A percentile compares a stretch with the other conserved stretches of the same genome.
phyloP scores from a whole-genome alignment of 2,888 invertebrate genomes.

The Melanotus villosus region DNA sequence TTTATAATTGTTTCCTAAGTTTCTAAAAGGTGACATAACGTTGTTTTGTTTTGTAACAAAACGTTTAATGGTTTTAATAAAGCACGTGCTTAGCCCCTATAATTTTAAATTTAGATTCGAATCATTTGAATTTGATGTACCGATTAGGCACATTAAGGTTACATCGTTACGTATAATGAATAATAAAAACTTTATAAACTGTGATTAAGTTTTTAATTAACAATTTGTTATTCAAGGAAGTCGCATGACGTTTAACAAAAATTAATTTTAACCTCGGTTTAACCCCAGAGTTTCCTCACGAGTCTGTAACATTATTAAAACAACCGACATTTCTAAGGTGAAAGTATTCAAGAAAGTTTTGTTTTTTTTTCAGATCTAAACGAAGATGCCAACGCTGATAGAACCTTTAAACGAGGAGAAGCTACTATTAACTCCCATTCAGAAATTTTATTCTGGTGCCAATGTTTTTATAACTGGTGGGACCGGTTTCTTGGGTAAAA shows the following conservation, averaged over 20 bases:
- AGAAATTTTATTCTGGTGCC: conserved; percentile 63
- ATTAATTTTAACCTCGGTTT: no score
- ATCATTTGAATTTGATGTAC: no score
- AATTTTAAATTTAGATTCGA: no score
- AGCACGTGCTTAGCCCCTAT: no score
- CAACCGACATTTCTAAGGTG: neutral
- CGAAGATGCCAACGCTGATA: conserved; percentile 34
- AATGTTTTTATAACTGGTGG: conserved; percentile 66
- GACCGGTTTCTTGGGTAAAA: conserved; percentile 73
- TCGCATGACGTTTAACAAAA: no score
- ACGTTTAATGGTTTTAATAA: neutral
- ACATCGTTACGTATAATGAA: no score
- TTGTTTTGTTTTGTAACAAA: neutral
- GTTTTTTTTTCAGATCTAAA: neutral
- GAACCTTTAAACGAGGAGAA: conserved; percentile 31
- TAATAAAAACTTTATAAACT: no score
- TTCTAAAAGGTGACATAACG: conserved; percentile 30
- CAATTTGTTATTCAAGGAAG: no score
- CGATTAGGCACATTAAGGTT: no score
- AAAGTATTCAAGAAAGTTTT: conserved; percentile 10
- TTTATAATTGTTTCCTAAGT: conserved; percentile 24
- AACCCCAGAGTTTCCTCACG: no score
- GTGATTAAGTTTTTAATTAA: no score
- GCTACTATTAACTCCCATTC: conserved; percentile 56
- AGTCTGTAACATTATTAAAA: no score